phyloP scores from a whole-genome alignment of 2,113 vertebrate genomes.

The Thinocorus orbignyianus region DNA sequence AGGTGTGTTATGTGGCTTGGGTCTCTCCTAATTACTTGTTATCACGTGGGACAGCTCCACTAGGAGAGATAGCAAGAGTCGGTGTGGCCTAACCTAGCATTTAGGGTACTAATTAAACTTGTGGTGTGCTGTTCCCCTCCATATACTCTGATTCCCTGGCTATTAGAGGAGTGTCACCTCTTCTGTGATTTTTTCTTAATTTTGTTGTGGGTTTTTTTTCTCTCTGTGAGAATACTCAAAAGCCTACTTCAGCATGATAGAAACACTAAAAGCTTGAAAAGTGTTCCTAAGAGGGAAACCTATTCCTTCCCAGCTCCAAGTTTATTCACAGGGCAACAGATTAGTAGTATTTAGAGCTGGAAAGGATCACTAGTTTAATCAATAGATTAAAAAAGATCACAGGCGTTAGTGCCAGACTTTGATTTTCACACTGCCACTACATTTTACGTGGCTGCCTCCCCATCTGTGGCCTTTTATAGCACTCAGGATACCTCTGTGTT shows the following conservation, averaged over 20 bases:
- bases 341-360: constrained; percentile 12
- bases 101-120: background rate
- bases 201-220: background rate
- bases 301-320: background rate
- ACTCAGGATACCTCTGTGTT: background rate
- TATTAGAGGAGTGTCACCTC: background rate
- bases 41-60: background rate
- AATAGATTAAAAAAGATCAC: constrained; percentile 55
- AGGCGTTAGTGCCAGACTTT: background rate
- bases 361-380: constrained; percentile 48
- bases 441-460: background rate
- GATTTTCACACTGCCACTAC: constrained; percentile 16
- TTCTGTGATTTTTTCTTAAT: background rate
- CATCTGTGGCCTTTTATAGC: background rate
- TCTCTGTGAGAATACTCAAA: background rate
- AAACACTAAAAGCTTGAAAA: constrained; percentile 16
- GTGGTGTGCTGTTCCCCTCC: background rate
- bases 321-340: constrained; percentile 41
- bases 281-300: background rate
- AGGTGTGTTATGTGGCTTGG: background rate
- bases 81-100: background rate
- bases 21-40: background rate
- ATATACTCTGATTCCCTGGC: background rate
- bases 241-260: background rate
- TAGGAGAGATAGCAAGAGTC: background rate